phyloP scores from a whole-genome alignment of 2,113 vertebrate species.

The Elaphurus davidianus region DNA sequence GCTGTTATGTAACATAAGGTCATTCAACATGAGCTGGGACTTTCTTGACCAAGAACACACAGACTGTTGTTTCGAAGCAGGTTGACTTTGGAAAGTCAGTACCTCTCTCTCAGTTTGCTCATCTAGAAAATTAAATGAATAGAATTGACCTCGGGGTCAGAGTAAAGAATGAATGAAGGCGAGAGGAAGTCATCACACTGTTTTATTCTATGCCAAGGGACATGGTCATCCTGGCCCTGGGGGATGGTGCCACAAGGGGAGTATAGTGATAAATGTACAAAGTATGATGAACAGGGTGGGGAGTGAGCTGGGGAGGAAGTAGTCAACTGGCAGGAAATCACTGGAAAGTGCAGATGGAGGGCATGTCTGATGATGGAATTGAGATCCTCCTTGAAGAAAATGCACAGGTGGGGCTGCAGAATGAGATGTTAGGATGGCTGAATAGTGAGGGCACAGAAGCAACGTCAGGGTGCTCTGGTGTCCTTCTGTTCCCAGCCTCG shows the following conservation, averaged over 20 bases:
- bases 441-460: neutral
- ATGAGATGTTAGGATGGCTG: neutral
- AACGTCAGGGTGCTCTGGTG: rapidly evolving
- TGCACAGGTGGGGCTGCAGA: neutral
- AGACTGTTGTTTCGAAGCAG: neutral
- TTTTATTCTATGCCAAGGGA: neutral
- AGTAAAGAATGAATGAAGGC: neutral
- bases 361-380: neutral
- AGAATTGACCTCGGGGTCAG: neutral
- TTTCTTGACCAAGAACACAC: neutral
- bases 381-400: neutral
- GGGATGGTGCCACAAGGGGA: neutral
- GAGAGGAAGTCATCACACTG: neutral
- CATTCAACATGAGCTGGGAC: neutral
- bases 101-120: neutral
- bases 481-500: neutral
- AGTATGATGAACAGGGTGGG: neutral
- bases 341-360: neutral
- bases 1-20: neutral
- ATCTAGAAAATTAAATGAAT: conserved; percentile 1
- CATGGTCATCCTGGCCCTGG: rapidly evolving
- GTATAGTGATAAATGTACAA: neutral
- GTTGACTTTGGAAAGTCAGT: neutral
- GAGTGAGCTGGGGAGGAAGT: neutral
- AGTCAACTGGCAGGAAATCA: neutral